These are phyloP conservation scores for Thera obeliscata DNA, from an alignment of 2,888 invertebrate species.

Conservation along the genomic window DNA sequence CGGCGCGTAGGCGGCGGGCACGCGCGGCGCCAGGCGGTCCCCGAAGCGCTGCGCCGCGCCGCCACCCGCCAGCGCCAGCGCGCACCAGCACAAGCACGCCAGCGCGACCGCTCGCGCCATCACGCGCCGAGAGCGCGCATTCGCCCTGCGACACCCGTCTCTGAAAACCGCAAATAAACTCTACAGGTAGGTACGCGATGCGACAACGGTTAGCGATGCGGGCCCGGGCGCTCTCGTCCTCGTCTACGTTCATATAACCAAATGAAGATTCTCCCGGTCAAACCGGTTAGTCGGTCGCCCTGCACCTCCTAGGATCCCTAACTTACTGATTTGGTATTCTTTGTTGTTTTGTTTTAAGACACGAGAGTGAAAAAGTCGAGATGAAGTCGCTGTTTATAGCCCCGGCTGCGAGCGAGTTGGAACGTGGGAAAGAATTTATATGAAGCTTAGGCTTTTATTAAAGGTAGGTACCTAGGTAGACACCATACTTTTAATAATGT, in stretches of 20 bases:
- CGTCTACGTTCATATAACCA: constrained; percentile 64
- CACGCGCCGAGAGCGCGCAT: constrained; percentile 71
- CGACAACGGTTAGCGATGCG: constrained; percentile 38
- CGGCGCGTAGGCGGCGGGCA: constrained; percentile 71
- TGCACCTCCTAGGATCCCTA: constrained; percentile 72
- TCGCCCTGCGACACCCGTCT: constrained; percentile 57
- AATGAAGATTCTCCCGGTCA: constrained; percentile 69
- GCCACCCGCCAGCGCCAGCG: constrained; percentile 52
- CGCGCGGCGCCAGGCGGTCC: constrained; percentile 74
- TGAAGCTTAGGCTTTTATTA: constrained; percentile 27
- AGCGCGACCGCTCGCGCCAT: constrained; percentile 68
- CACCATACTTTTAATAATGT: neutral
- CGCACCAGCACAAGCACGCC: constrained; percentile 67
- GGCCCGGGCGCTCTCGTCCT: constrained; percentile 48
- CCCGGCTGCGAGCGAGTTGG: constrained; percentile 43
- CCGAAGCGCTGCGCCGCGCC: constrained; percentile 69
- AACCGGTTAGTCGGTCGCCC: constrained; percentile 74
- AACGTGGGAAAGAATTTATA: constrained; percentile 53
- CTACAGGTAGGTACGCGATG: constrained; percentile 43
- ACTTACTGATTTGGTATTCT: constrained; percentile 72
- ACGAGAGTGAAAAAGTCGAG: constrained; percentile 57
- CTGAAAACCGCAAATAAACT: constrained; percentile 59
- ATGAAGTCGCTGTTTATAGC: constrained; percentile 51
- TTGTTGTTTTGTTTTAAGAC: constrained; percentile 70
- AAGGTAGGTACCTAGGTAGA: too few relatives aligned